Percentiles rank a stretch among this genome's conserved stretches.
Conservation (phyloP, 2,797 vertebrate species). For the Sternotherus odoratus region DNA sequence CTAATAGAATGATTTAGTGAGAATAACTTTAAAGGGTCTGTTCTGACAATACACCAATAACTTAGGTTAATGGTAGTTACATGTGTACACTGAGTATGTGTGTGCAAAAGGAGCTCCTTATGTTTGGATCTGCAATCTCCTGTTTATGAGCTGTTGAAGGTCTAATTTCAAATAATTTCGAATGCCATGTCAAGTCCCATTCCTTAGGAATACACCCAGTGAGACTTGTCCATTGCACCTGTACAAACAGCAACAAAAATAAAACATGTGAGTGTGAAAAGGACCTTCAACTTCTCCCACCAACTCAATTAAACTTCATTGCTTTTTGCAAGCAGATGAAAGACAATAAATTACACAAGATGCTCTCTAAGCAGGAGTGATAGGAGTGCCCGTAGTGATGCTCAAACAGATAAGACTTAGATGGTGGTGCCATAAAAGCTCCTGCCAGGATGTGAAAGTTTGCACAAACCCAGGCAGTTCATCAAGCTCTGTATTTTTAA, state of each 20-base stretch:
- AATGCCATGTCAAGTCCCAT: slow-evolving; percentile 59
- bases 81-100: neutral
- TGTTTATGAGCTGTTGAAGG: slow-evolving; percentile 62
- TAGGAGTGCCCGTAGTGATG: slow-evolving; percentile 54
- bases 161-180: slow-evolving; percentile 69
- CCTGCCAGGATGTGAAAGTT: slow-evolving; percentile 41
- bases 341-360: slow-evolving; percentile 70
- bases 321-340: slow-evolving; percentile 75
- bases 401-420: slow-evolving; percentile 48
- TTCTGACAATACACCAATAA: slow-evolving; percentile 9
- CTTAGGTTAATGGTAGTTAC: neutral
- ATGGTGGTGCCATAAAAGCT: slow-evolving; percentile 71
- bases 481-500: slow-evolving; percentile 47
- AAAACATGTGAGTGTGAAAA: slow-evolving; percentile 71
- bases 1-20: neutral
- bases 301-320: slow-evolving; percentile 73
- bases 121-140: slow-evolving; percentile 43
- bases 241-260: slow-evolving; percentile 78
- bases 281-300: slow-evolving; percentile 66
- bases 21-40: neutral
- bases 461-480: slow-evolving; percentile 28
- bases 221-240: slow-evolving; percentile 72
- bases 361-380: slow-evolving; percentile 48
- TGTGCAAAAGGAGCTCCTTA: slow-evolving; percentile 1
- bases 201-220: slow-evolving; percentile 58